Evolutionary conservation across 2,888 invertebrate species (phyloP).

Genomic region (Polymixis lichenea): DNA sequence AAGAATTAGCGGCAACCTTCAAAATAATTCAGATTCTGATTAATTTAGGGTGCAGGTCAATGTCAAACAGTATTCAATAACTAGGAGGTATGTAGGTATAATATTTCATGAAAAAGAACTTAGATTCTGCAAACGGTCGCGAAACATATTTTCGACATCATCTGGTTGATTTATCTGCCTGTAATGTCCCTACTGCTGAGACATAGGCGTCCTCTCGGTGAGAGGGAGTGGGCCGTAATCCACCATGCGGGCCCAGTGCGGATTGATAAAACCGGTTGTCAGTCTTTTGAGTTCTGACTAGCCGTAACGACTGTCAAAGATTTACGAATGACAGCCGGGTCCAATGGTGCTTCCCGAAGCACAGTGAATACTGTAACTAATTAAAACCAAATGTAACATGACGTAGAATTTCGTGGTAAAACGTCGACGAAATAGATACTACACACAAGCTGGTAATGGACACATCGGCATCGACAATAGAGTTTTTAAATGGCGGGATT

Average conservation of each 20-base stretch:
- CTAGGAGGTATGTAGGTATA: neutral
- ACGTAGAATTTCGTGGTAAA: slow-evolving; percentile 4
- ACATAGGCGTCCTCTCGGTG: no score
- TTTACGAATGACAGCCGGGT: neutral
- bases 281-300: neutral
- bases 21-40: no score
- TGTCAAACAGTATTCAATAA: no score
- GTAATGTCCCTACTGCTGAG: no score
- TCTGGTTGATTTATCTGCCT: no score
- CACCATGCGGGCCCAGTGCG: no score
- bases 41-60: no score
- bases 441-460: slow-evolving; percentile 42
- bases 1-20: no score
- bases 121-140: no score
- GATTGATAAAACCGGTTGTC: neutral
- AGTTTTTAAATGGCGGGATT: slow-evolving; percentile 45
- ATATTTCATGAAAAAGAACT: no score
- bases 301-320: neutral
- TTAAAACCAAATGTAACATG: slow-evolving; percentile 6
- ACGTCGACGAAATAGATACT: slow-evolving; percentile 30
- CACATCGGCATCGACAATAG: slow-evolving; percentile 40
- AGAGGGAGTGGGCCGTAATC: no score
- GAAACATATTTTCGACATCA: no score
- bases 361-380: neutral
- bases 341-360: neutral